Conservation (phyloP, 2,888 invertebrate species). For the Cremastinae sp. region DNA sequence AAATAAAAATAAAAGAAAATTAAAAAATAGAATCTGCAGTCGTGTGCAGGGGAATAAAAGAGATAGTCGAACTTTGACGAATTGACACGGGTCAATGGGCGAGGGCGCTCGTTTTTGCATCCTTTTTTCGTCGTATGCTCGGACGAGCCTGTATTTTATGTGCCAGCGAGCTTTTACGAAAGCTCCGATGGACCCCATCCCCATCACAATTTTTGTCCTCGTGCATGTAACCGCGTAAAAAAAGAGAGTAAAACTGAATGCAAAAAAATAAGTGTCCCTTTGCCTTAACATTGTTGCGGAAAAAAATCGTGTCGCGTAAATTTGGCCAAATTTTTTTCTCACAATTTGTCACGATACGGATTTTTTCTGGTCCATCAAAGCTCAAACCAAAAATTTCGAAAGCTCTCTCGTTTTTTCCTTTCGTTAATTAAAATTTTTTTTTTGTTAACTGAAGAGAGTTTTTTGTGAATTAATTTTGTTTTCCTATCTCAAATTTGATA, state of each 20-base stretch:
- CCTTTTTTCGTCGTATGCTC: constrained; percentile 64
- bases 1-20: constrained; percentile 1
- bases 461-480: too few species aligned
- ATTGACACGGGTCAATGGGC: constrained; percentile 67
- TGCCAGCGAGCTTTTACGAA: constrained; percentile 67
- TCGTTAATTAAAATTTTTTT: too few species aligned
- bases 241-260: constrained; percentile 4
- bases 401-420: too few species aligned
- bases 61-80: constrained; percentile 59
- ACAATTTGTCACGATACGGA: too few species aligned
- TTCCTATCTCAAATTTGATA: too few species aligned
- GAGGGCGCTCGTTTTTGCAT: constrained; percentile 66
- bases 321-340: too few species aligned
- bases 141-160: constrained; percentile 67
- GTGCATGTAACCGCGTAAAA: constrained; percentile 9
- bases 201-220: constrained; percentile 41
- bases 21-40: constrained; percentile 15
- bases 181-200: constrained; percentile 59
- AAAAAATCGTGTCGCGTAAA: too few species aligned
- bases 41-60: constrained; percentile 31
- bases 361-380: too few species aligned
- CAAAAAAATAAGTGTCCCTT: neutral
- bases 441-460: too few species aligned
- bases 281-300: neutral
- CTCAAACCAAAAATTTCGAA: too few species aligned